Evolutionary conservation across 1,140 invertebrate species (phyloP), one percentile per base, ranked within the genome.

Genomic region (Drosophila truncata): DNA sequence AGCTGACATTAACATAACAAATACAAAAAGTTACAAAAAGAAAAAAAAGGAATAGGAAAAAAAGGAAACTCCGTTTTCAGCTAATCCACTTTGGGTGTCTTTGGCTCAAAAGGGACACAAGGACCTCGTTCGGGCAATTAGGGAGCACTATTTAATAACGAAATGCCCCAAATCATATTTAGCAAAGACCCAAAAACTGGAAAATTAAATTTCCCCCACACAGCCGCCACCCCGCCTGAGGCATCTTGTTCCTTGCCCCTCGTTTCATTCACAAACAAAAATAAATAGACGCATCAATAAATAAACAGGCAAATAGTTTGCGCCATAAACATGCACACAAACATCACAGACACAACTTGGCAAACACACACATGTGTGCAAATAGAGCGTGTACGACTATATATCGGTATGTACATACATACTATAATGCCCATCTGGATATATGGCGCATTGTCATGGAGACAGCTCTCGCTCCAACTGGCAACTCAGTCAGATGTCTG

Each of bases 251-350:
- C 37, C 58, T 62, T 50, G n/a, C n/a, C n/a, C 27, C 3, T 25
- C 33, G 23, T 49, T 50, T 42, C 63, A 41, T 55, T 55, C 39
- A 42, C 42, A 70, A 55, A 74, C 54, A 55, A 78, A 73, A 74
- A 81, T 73, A 86, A 81, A 78, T 78, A 62, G 65, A 85, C 67
- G 55, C 74, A 66, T 85, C 86, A 76, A 80, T 80, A 87, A 88
- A 88, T 72, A 79, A 83, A 59, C 80, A 80, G 66, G 65, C 66
- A 87, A 87, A 83, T 88, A 80, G 83, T 86, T 85, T 82, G 83
- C 70, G 69, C 74, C 76, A 85, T 86, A 82, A 86, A 78, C 78
- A 78, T 65, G 63, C 57, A 60, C 50, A 66, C 63, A 62, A 35
- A 80, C 58, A 84, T 55, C 46, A 33, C 31, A 50, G 25, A 70